Base-by-base conservation (phyloP, 2,113 vertebrate genomes). In the Hepsetus odoe region DNA sequence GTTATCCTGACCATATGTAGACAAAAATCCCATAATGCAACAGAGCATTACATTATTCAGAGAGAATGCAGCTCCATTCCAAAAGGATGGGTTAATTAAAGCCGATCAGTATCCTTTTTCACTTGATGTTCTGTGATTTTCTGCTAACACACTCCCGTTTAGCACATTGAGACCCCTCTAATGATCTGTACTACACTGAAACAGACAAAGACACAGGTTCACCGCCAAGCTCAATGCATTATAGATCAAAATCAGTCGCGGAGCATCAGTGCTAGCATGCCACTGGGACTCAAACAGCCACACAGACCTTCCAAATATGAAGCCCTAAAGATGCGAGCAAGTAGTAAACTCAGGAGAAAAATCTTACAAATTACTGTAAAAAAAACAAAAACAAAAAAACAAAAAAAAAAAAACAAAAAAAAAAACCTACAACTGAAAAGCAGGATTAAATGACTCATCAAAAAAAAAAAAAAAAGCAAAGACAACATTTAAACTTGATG, bases 231-330 rank as follows among this genome's bases (percentile, higher is more conserved):
- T 74, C 44, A 24, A 72, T 61, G 67, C 77, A 81, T 62, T 68
- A 74, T 40, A 82, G 35, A 81, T 81, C 59, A 76, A 66, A 72
- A 59, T 49, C 24, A 75, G 80, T 32, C 59, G 74, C 49, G 9
- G 40, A 51, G 32, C 38, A 82, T 82, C 76, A 79, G 53, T 26
- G 33, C 68, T 53, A 11, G 7, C 26, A 38, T 40, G 35, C 64
- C 22, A 74, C 40, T 66, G 68, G 49, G 49, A 55, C 46, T 55
- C 30, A 46, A 44, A 28, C 14, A 55, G 12, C 32, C 12, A 16
- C 11, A 30, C 13, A 64, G 20, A 49, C 13, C 8, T 20, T 49
- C 9, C 46, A 49, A 18, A 44, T 1, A 6, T 22, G 10, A 4
- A 53, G 20, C 2, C n/a, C 7, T 24, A 11, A 55, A 55, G 9